Evolutionary conservation across 2,113 vertebrate genomes (phyloP).

Genomic region (Leptodactylus fuscus): DNA sequence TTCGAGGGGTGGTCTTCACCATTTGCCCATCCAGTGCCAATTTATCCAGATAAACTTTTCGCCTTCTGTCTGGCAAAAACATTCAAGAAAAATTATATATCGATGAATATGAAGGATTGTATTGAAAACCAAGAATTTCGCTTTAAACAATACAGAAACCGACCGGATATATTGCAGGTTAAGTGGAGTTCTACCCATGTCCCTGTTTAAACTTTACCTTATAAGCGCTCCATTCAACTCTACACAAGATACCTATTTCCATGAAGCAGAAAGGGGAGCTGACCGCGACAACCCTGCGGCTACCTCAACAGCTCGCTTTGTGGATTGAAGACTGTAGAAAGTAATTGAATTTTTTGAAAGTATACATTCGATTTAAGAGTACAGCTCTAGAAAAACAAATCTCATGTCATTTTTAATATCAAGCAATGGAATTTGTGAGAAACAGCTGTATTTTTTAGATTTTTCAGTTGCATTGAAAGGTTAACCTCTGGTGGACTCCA

Average conservation of each 20-base stretch:
- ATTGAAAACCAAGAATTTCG: neutral
- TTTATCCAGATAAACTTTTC: no score
- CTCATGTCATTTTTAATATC: constrained; percentile 54
- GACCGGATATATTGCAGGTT: neutral
- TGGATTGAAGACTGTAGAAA: constrained; percentile 7
- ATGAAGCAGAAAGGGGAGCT: constrained; percentile 12
- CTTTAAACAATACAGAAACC: neutral
- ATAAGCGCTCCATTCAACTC: neutral
- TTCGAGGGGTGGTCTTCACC: no score
- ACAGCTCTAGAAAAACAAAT: constrained; percentile 55
- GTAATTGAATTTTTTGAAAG: constrained; percentile 31
- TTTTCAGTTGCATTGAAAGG: constrained; percentile 21
- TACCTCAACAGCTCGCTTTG: constrained; percentile 12
- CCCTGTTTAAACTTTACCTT: constrained; percentile 42
- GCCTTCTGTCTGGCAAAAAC: no score
- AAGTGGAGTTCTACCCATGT: neutral
- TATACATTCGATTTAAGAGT: constrained; percentile 51
- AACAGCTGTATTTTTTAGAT: constrained; percentile 25
- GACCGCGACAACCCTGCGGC: constrained; percentile 47
- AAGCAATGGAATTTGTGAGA: constrained; percentile 30
- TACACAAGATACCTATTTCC: constrained; percentile 29
- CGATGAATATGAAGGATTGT: no score
- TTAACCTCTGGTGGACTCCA: neutral
- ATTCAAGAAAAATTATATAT: no score
- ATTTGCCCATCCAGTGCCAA: no score